Conservation (phyloP, 2,888 invertebrate species). For the Dermolepida albohirtum region DNA sequence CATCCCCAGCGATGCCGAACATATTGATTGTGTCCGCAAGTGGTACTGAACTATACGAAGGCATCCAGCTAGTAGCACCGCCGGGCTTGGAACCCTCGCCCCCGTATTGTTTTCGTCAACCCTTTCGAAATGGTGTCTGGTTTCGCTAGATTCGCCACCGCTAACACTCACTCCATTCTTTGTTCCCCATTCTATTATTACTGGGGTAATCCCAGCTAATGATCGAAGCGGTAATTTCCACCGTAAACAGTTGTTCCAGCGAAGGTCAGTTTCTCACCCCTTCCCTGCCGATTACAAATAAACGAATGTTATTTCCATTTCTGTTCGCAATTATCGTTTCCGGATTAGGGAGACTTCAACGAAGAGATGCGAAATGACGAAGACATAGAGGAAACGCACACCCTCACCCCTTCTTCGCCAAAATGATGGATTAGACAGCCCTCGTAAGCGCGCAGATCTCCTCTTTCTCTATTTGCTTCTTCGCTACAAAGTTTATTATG, state of each 20-base stretch:
- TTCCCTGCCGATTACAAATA: conserved; percentile 56
- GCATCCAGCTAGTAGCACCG: conserved; percentile 43
- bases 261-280: conserved; percentile 51
- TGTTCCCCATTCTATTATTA: conserved; percentile 55
- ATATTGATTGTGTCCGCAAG: conserved; percentile 57
- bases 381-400: conserved; percentile 50
- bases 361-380: conserved; percentile 39
- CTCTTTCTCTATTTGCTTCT: conserved; percentile 35
- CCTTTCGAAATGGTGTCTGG: conserved; percentile 50
- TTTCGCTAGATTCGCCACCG: conserved; percentile 48
- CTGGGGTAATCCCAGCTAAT: conserved; percentile 57
- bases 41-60: conserved; percentile 49
- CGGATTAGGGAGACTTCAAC: conserved; percentile 57
- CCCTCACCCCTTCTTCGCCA: conserved; percentile 56
- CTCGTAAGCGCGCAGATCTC: conserved; percentile 34
- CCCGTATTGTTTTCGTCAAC: conserved; percentile 51
- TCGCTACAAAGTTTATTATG: conserved; percentile 39
- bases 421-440: conserved; percentile 60
- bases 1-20: conserved; percentile 48
- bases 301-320: conserved; percentile 61
- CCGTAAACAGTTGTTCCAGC: conserved; percentile 53
- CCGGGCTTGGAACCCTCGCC: conserved; percentile 42
- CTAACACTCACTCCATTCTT: conserved; percentile 50
- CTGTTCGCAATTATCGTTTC: conserved; percentile 65
- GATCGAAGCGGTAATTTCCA: conserved; percentile 55